Base-by-base conservation (phyloP, 2,113 vertebrate genomes). In the Dissostichus mawsoni region DNA sequence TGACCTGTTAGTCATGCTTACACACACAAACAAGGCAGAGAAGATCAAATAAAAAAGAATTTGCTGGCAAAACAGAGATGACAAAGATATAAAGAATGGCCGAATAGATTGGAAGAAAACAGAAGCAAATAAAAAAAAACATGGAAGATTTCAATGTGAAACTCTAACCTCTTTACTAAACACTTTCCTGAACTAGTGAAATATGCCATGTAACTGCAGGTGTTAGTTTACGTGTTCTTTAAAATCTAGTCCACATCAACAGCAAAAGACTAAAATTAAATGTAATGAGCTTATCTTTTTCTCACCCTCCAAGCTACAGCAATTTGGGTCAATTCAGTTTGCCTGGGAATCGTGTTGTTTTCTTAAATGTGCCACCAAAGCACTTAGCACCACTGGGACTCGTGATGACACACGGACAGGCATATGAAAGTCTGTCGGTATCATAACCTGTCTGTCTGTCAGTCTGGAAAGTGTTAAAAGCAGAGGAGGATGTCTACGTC, bases 1-100 rank as follows among this genome's bases (percentile, higher is more conserved):
- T 89, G 89, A 92, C 92, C 91, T 83, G 91, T 92, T 92, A 92
- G 92, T 93, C 91, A 93, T 89, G 90, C 88, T 90, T 87, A 78
- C 81, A 86, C 81, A 82, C 86, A 88, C 84, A 88, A 72, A 83
- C 77, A 71, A 50, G 64, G 74, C 71, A 18, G 77, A 41, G 71
- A 65, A 36, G 78, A 74, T 69, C 23, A 82, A 74, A 87, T 76
- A 75, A 74, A 81, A 74, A 87, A 25, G 68, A 78, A 86, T 23
- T 52, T 47, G 76, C 52, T 74, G 70, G 76, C 48, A 55, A 73
- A 82, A 80, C 67, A 50, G 36, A 81, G 69, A 82, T 76, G 90
- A 85, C 79, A 86, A 11, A 76, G 74, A 85, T 48, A 64, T 44
- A 69, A 75, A 72, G 52, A 48, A 72, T 23, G 25, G 23, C 53